Conservation (phyloP, 2,888 invertebrate species). For the Entomobrya proxima region DNA sequence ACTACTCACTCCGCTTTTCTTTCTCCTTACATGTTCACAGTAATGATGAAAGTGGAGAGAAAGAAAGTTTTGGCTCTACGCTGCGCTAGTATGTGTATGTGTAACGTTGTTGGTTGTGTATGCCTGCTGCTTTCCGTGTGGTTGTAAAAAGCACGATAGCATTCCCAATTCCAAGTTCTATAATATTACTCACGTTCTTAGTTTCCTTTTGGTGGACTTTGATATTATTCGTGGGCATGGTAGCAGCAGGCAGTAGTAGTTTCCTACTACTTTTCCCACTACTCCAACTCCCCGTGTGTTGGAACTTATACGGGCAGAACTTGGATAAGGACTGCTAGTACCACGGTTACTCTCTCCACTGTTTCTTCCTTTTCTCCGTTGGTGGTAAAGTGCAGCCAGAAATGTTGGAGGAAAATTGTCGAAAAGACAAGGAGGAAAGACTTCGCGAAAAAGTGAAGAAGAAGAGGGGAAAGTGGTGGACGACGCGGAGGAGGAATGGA, state of each 20-base stretch:
- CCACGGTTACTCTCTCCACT: conserved; percentile 24
- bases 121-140: background rate
- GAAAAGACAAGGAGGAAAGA: conserved; percentile 35
- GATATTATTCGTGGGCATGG: background rate
- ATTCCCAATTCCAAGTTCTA: background rate
- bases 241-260: background rate
- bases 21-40: background rate
- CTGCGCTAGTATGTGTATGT: background rate
- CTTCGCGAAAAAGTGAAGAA: conserved; percentile 42
- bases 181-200: background rate
- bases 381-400: conserved; percentile 34
- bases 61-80: background rate
- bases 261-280: background rate
- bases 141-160: background rate
- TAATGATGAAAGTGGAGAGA: background rate
- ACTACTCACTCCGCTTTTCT: background rate
- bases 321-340: background rate
- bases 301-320: background rate
- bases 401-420: conserved; percentile 53
- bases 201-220: conserved; percentile 17
- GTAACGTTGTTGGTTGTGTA: background rate
- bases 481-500: conserved; percentile 51
- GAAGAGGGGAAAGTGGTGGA: conserved; percentile 59
- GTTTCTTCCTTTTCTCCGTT: conserved; percentile 4
- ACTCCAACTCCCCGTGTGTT: background rate